Evolutionary conservation across 1,140 invertebrate genomes (phyloP), one percentile per base, ranked within the genome.

Genomic region (Trialeurodes vaporariorum): DNA sequence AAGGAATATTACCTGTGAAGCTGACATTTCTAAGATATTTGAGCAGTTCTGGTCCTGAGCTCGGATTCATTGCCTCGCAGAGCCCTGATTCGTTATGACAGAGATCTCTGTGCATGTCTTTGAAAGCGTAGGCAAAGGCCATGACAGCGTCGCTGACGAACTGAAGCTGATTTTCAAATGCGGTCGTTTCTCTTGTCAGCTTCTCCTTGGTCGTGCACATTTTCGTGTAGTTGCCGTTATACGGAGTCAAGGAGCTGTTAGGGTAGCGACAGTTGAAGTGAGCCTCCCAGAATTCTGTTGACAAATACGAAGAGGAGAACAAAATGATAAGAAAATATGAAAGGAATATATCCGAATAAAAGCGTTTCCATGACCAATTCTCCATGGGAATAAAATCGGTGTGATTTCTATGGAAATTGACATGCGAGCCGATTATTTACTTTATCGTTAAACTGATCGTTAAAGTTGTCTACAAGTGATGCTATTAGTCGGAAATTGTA

Each of bases 61-160:
- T 89, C 0, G 93, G 92, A 72, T 88, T 87, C 93, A 96, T 96
- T 26, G 85, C 84, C 2, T 87, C 84, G 77, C 94, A 97, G 0
- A 96, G 79, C 13, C 92, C 92, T 0, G 82, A 79, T 40, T 79
- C 78, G 1, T 85, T 63, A 1, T 64, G 17, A 71, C 94, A 97
- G 21, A 92, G 74, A 58, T 89, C 86, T 11, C 72, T 74, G 74
- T 96, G 93, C 90, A 96, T 94, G 71, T 92, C 86, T 12, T 71
- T 66, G 71, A 96, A 85, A 63, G 93, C 92, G 73, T 92, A 87
- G 25, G 90, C 92, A 76, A 96, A 94, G 1, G 91, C 91, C 86
- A 94, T 87, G 0, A 95, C 92, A 25, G 93, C 92, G 77, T 96
- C 93, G 26, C 89, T 92, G 25, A 96, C 93, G 77, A 95, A 96